Conservation (phyloP, 2,888 invertebrate genomes). For the Bellardia pandia region DNA sequence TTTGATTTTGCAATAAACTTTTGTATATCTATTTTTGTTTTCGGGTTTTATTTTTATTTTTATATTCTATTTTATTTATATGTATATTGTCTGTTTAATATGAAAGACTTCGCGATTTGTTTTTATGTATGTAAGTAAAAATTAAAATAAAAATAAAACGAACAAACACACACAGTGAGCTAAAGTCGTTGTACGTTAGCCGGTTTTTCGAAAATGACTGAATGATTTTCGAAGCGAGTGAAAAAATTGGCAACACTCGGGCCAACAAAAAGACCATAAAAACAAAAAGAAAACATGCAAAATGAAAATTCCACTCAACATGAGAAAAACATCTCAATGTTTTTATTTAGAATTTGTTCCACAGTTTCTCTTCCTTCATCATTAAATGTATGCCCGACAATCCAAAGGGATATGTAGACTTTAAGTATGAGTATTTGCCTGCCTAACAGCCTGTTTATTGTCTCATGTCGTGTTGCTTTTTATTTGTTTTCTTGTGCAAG, state of each 20-base stretch:
- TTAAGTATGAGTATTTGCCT: background rate
- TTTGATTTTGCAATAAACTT: conserved; percentile 25
- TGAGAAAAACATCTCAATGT: conserved; percentile 35
- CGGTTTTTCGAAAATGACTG: conserved; percentile 75
- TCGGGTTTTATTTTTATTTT: conserved; percentile 7
- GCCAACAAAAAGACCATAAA: background rate
- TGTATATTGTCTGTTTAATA: conserved; percentile 2
- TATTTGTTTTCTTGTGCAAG: conserved; percentile 32
- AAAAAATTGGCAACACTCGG: conserved; percentile 76
- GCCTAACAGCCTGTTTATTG: conserved; percentile 45
- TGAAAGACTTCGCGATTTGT: background rate
- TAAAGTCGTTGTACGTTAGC: conserved; percentile 66
- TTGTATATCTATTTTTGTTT: background rate
- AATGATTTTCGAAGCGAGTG: conserved; percentile 54
- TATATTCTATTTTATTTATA: conserved; percentile 2
- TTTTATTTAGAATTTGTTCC: conserved; percentile 15
- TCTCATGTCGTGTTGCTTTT: conserved; percentile 45
- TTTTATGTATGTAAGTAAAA: conserved; percentile 3
- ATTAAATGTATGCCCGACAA: background rate
- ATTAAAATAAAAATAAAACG: background rate
- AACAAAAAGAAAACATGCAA: background rate
- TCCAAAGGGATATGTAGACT: background rate
- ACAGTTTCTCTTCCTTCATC: conserved; percentile 23
- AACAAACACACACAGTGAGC: conserved; percentile 24
- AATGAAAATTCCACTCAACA: conserved; percentile 30